A percentile compares a stretch with the other conserved stretches of the same genome.
Conservation (phyloP, 2,113 vertebrate species). For the Gracilinanus agilis region DNA sequence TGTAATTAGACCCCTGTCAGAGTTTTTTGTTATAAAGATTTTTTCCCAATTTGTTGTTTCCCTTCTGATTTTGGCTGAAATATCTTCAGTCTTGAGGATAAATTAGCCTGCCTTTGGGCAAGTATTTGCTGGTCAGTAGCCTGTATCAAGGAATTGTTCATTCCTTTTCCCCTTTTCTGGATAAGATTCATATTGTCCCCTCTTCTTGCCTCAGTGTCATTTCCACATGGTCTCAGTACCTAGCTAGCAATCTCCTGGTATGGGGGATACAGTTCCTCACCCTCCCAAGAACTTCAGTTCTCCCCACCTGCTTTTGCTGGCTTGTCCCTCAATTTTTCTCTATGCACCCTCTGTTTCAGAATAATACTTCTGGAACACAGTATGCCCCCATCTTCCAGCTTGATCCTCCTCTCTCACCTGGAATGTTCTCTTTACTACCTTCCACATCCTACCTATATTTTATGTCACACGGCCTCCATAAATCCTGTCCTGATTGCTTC, state of each 20-base stretch:
- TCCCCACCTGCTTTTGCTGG: background rate
- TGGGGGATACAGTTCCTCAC: background rate
- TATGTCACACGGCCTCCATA: background rate
- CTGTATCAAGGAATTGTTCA: background rate
- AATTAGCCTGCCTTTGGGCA: background rate
- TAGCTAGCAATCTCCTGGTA: background rate
- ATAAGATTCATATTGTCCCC: background rate
- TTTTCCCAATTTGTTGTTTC: too few species aligned
- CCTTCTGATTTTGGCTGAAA: too few species aligned
- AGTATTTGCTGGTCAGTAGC: background rate
- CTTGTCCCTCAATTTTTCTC: background rate
- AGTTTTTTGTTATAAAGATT: too few species aligned
- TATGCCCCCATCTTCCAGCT: background rate
- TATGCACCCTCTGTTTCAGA: background rate
- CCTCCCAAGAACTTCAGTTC: background rate
- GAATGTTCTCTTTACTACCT: background rate
- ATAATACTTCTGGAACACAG: background rate
- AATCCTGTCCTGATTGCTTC: background rate
- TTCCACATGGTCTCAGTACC: background rate
- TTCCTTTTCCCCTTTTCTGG: background rate
- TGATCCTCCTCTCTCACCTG: background rate
- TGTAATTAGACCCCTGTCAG: too few species aligned
- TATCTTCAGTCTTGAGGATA: background rate
- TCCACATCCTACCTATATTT: background rate
- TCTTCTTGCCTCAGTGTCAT: background rate